phyloP scores from a whole-genome alignment of 2,888 invertebrate species.

The Dicyrtomina minuta region DNA sequence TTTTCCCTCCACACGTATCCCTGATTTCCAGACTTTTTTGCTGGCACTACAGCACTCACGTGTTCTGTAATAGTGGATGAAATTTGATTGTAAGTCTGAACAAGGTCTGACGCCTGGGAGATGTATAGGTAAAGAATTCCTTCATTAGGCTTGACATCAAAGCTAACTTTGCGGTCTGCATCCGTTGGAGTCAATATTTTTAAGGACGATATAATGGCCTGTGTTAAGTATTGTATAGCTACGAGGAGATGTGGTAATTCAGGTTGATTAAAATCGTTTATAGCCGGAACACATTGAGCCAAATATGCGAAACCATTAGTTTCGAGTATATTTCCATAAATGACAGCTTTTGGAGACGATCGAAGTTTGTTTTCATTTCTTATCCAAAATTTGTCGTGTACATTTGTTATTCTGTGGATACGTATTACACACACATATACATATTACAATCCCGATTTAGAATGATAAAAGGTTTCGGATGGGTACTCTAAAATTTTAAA shows the following conservation, averaged over 20 bases:
- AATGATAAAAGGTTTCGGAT: no score
- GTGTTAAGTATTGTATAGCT: neutral
- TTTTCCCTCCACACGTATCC: neutral
- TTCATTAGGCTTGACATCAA: conserved; percentile 5
- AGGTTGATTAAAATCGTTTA: neutral
- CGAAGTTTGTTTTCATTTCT: neutral
- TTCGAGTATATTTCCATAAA: neutral
- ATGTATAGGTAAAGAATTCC: neutral
- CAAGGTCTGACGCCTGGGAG: neutral
- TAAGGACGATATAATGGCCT: neutral
- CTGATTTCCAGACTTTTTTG: no score
- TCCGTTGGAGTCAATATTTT: neutral
- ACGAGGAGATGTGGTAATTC: neutral
- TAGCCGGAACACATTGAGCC: neutral
- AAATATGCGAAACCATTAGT: neutral
- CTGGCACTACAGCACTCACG: no score
- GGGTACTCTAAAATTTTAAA: no score
- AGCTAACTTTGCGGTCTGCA: neutral
- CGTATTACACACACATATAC: no score
- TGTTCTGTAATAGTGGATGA: no score
- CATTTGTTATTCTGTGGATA: neutral
- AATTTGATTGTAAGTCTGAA: neutral
- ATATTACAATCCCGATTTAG: no score
- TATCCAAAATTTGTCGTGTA: neutral
- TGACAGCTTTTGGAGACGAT: neutral